Conservation (phyloP, 2,888 invertebrate genomes). For the Epirrhoe alternata region DNA sequence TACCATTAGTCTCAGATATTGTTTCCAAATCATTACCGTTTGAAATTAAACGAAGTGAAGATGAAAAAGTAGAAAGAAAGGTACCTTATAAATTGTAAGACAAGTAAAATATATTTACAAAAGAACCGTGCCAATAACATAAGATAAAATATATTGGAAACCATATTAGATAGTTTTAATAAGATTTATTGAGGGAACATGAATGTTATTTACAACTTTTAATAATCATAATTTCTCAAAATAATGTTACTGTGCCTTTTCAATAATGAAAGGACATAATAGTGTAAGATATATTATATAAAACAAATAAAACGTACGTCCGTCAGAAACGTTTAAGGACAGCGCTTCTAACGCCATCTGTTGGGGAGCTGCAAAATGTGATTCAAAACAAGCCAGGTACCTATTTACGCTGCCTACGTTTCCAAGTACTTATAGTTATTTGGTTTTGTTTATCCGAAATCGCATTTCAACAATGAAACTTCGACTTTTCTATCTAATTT, state of each 20-base stretch:
- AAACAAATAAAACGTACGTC: not conserved
- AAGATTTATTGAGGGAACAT: conserved; percentile 20
- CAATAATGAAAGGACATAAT: not conserved
- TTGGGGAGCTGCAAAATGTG: conserved; percentile 17
- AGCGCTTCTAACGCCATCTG: conserved; percentile 12
- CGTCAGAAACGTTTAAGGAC: not conserved
- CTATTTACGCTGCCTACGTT: conserved; percentile 18
- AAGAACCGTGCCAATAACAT: conserved; percentile 20
- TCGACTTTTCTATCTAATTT: conserved; percentile 3
- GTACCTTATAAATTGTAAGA: not conserved
- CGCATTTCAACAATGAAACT: not conserved
- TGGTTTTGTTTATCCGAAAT: conserved; percentile 14
- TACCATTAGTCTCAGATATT: conserved; percentile 10
- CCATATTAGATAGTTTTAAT: conserved; percentile 6
- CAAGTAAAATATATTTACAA: conserved; percentile 19
- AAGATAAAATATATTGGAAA: conserved; percentile 4
- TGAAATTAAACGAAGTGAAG: not conserved
- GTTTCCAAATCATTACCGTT: conserved; percentile 5
- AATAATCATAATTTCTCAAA: not conserved
- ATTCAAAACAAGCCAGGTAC: not conserved
- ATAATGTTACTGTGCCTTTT: not conserved
- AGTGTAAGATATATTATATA: not conserved
- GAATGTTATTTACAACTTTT: conserved; percentile 41
- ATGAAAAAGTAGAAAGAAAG: conserved; percentile 3
- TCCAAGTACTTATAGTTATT: conserved; percentile 11